phyloP scores from a whole-genome alignment of 2,797 vertebrate genomes.

The Falco cherrug region DNA sequence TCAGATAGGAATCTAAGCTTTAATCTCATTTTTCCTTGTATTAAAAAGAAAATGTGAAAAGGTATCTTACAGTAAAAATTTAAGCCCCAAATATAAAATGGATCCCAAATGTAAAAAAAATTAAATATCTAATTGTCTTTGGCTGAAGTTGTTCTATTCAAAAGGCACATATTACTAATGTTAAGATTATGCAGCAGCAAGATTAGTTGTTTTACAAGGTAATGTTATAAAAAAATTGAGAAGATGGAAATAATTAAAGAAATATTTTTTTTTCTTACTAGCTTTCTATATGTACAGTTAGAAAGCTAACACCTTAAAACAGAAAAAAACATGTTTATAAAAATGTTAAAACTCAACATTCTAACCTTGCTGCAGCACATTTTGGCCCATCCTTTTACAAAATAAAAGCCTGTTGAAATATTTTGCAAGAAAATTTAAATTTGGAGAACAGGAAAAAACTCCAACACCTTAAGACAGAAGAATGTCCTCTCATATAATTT shows the following conservation, averaged over 20 bases:
- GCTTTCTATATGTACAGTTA: neutral
- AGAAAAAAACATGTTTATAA: neutral
- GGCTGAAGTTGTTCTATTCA: neutral
- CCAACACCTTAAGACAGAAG: neutral
- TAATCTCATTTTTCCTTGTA: neutral
- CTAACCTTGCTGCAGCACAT: neutral
- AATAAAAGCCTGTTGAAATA: neutral
- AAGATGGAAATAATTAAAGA: neutral
- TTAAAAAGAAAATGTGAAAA: neutral
- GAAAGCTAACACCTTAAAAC: neutral
- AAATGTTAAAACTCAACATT: neutral
- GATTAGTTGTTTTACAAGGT: neutral
- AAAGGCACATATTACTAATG: neutral
- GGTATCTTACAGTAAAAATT: neutral
- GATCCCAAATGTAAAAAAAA: neutral
- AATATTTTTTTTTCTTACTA: neutral
- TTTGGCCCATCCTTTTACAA: neutral
- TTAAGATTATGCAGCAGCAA: neutral
- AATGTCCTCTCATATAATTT: neutral
- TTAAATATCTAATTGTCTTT: neutral
- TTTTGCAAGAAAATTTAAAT: neutral
- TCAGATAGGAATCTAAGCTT: neutral
- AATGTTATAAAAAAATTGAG: neutral
- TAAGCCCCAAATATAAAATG: neutral
- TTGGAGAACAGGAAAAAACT: neutral